phyloP scores from a whole-genome alignment of 2,888 invertebrate species.

The Eugnorisma glareosa region DNA sequence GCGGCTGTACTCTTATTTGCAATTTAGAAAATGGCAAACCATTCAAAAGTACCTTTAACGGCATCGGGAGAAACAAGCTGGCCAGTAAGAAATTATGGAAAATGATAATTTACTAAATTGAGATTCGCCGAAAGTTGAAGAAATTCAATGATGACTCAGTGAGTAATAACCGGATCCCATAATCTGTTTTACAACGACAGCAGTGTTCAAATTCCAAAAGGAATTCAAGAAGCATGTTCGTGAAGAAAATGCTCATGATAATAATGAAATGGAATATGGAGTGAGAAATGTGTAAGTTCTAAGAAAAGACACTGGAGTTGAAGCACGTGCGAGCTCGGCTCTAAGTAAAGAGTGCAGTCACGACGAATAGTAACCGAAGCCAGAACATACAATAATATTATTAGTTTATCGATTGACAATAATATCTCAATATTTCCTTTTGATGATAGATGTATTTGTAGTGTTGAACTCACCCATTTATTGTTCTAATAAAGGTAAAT shows the following conservation, averaged over 20 bases:
- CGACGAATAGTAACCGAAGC: conserved; percentile 4
- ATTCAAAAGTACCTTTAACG: conserved; percentile 15
- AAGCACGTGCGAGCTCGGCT: conserved; percentile 55
- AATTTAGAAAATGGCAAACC: conserved; percentile 12
- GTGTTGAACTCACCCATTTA: background rate
- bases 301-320: conserved; percentile 53
- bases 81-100: conserved; percentile 24
- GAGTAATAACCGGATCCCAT: conserved; percentile 51
- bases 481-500: background rate
- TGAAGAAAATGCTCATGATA: conserved; percentile 7
- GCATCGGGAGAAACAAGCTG: conserved; percentile 15
- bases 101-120: conserved; percentile 37
- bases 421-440: conserved; percentile 8
- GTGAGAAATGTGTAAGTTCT: conserved; percentile 39
- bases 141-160: conserved; percentile 51
- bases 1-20: background rate
- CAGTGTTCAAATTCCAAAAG: conserved; percentile 29
- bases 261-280: conserved; percentile 28
- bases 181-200: conserved; percentile 44
- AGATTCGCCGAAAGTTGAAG: conserved; percentile 58
- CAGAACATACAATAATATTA: background rate
- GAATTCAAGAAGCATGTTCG: conserved; percentile 19
- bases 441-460: background rate
- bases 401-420: background rate
- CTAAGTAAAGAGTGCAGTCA: conserved; percentile 38